A percentile compares a stretch with the other conserved stretches of the same genome.
Conservation (phyloP, 2,797 vertebrate species). For the Onychomys leucogaster region DNA sequence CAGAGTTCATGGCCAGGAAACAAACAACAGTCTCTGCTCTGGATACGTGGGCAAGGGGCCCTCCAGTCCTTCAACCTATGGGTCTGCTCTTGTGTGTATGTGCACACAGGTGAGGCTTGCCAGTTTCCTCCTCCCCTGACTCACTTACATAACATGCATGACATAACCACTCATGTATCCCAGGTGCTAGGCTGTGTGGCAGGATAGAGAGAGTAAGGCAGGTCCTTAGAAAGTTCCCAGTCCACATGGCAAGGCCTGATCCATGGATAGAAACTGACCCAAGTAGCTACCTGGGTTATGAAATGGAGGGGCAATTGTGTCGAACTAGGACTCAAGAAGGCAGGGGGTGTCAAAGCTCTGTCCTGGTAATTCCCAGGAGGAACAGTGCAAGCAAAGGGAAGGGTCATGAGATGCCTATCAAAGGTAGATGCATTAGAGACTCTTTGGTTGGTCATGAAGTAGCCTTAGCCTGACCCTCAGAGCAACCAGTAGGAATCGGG, state of each 20-base stretch:
- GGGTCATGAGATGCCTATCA: background rate
- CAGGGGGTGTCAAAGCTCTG: background rate
- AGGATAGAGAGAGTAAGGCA: background rate
- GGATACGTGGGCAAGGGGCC: background rate
- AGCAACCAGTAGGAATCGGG: background rate
- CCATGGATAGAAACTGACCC: background rate
- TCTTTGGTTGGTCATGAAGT: background rate
- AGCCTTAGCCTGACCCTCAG: background rate
- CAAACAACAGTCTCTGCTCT: background rate
- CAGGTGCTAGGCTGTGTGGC: background rate
- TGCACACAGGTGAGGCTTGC: fast-evolving
- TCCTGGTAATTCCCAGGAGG: background rate
- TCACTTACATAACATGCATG: fast-evolving
- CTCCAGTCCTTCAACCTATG: background rate
- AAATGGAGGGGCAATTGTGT: background rate
- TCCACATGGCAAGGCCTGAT: background rate
- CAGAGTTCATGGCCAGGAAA: background rate
- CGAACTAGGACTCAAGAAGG: background rate
- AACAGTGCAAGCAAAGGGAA: background rate
- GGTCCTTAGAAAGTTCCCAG: background rate
- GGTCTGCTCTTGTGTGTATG: fast-evolving
- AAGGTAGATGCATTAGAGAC: background rate
- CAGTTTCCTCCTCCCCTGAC: background rate
- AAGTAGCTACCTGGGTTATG: background rate
- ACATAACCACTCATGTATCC: fast-evolving